Evolutionary conservation across 2,113 vertebrate genomes (phyloP), one percentile per base, ranked within the genome.

Genomic region (Gasterosteus nipponicus): DNA sequence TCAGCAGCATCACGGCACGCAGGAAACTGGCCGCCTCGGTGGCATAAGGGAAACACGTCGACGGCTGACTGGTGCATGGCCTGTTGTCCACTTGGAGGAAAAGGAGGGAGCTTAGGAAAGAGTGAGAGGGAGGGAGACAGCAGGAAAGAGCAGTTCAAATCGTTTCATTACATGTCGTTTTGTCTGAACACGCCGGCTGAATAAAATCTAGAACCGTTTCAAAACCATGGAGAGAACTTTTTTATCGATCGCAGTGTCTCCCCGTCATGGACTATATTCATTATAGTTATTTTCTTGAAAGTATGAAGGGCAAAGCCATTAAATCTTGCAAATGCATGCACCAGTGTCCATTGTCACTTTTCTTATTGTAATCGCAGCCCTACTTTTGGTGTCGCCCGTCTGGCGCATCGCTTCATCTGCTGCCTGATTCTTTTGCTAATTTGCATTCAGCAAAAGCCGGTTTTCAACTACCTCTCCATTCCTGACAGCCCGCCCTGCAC

Each of bases 51-150:
- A 91, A 95, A 85, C 92, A 94, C 87, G 87, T 89, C 70, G 82
- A 71, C n/a, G 84, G 81, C 31, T 78, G 62, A 54, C 26, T 91
- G 87, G 88, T 88, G 78, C 95, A 97, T 4, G 75, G 93, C 78
- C 92, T 93, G 85, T 94, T 87, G 75, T 96, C 95, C 83, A 97
- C 89, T 70, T 95, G 95, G 81, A 98, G 94, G 77, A 96, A 95
- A 69, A 96, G 83, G 75, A 96, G 92, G 49, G 94, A 95, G 68
- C 96, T 97, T 26, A 8, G 42, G 39, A 72, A 29, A 87, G 14
- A 63, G 57, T 70, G 64, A 53, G 29, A 42, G n/a, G 53, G 29
- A 57, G 56, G 15, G 39, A 56, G 53, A 62, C 12, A 10, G 49
- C 7, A 29, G 19, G 35, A 33, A 42, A 58, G 22, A 65, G 57